phyloP scores from a whole-genome alignment of 1,140 invertebrate species.

The Neodiprion virginianus region DNA sequence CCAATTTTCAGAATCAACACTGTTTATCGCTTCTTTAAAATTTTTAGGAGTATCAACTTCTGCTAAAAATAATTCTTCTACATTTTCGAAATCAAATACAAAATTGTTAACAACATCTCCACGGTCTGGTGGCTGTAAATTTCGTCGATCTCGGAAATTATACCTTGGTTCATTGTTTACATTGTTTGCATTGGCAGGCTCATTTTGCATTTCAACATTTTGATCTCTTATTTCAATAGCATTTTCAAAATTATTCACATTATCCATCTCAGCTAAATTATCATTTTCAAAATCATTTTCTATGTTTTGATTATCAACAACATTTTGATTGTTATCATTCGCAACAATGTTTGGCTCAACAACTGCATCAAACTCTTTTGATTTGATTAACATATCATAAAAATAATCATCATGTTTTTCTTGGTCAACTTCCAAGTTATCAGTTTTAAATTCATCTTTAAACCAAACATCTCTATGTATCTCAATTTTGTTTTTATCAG shows the following conservation, averaged over 20 bases:
- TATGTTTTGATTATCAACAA: too few relatives aligned
- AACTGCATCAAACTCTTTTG: not conserved
- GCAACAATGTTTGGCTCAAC: not conserved
- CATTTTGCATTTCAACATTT: not conserved
- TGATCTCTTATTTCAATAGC: not conserved
- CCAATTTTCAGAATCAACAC: conserved; percentile 9
- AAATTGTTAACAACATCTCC: too few relatives aligned
- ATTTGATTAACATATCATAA: too few relatives aligned
- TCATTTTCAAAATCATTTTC: not conserved
- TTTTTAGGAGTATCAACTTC: not conserved
- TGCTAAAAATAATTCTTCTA: not conserved
- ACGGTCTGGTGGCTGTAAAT: too few relatives aligned
- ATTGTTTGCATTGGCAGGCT: not conserved
- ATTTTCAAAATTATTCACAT: not conserved
- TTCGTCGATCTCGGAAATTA: too few relatives aligned
- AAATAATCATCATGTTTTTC: too few relatives aligned
- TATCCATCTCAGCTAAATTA: not conserved
- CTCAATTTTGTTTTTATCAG: not conserved
- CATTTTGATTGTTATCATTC: not conserved
- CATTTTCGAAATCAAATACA: not conserved
- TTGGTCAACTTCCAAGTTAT: too few relatives aligned
- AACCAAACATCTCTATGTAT: not conserved
- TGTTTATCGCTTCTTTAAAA: conserved; percentile 18
- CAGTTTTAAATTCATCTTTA: too few relatives aligned
- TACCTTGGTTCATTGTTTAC: too few relatives aligned